Conservation (phyloP, 2,797 vertebrate species). For the Labroides dimidiatus region DNA sequence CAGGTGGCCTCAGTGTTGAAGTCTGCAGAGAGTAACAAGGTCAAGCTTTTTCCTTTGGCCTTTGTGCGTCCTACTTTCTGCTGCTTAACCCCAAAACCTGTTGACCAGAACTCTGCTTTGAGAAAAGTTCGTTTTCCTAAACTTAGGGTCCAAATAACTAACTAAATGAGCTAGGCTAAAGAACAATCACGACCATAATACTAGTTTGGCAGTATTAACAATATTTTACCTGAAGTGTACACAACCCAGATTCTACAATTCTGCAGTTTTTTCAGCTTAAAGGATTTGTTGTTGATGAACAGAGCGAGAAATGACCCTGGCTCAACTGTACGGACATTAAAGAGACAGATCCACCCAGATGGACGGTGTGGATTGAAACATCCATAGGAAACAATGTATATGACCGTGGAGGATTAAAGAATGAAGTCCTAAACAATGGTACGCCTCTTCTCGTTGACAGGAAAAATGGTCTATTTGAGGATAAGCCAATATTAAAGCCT, state of each 20-base stretch:
- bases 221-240: no score
- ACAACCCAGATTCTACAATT: slow-evolving; percentile 2
- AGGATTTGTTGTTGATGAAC: slow-evolving; percentile 24
- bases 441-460: no score
- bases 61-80: slow-evolving; percentile 51
- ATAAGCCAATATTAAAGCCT: background rate
- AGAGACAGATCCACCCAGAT: background rate
- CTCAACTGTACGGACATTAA: slow-evolving; percentile 27
- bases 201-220: background rate
- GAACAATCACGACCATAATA: background rate
- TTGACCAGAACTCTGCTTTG: slow-evolving; percentile 17
- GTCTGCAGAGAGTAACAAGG: slow-evolving; percentile 48
- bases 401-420: background rate
- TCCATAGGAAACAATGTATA: slow-evolving; percentile 1
- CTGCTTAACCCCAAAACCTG: slow-evolving; percentile 55
- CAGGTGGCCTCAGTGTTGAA: slow-evolving; percentile 26
- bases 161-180: background rate
- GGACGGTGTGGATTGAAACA: slow-evolving; percentile 22
- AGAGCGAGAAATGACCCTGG: slow-evolving; percentile 21
- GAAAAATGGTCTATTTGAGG: background rate
- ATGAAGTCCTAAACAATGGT: background rate
- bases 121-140: background rate
- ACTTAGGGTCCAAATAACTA: background rate
- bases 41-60: slow-evolving; percentile 61
- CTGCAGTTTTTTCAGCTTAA: slow-evolving; percentile 3